Evolutionary conservation across 2,797 vertebrate species (phyloP).

Genomic region (Scolopax rusticola): DNA sequence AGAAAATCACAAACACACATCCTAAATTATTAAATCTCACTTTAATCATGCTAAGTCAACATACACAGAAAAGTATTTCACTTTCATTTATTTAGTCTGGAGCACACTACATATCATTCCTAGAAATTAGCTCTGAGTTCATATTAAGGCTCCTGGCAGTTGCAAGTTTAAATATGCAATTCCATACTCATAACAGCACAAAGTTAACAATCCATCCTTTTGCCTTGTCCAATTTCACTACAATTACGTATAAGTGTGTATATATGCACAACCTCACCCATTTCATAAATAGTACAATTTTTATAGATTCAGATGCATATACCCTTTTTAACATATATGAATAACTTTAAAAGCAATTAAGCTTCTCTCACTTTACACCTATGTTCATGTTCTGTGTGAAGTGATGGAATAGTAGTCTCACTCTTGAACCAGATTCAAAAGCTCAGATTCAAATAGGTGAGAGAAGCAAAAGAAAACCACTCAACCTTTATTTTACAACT

Average conservation of each 20-base stretch:
- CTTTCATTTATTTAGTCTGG: not conserved
- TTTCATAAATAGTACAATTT: not conserved
- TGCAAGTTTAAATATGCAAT: not conserved
- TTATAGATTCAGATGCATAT: not conserved
- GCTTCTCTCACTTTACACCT: not conserved
- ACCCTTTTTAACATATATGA: not conserved
- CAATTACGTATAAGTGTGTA: not conserved
- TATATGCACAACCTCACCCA: fast-evolving
- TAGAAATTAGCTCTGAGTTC: not conserved
- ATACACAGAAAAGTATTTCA: not conserved
- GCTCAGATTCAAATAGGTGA: not conserved
- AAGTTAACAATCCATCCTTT: not conserved
- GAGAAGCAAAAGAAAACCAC: not conserved
- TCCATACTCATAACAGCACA: not conserved
- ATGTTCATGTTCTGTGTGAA: not conserved
- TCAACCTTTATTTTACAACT: not conserved
- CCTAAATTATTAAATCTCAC: not conserved
- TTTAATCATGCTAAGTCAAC: not conserved
- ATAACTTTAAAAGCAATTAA: not conserved
- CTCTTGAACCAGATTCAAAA: not conserved
- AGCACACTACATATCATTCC: not conserved
- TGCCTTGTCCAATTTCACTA: not conserved
- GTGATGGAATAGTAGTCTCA: not conserved
- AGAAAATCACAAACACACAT: not conserved
- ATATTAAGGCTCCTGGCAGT: not conserved